A percentile compares a stretch with the other conserved stretches of the same genome.
phyloP scores from a whole-genome alignment of 2,113 vertebrate genomes.

The Capreolus pygargus region DNA sequence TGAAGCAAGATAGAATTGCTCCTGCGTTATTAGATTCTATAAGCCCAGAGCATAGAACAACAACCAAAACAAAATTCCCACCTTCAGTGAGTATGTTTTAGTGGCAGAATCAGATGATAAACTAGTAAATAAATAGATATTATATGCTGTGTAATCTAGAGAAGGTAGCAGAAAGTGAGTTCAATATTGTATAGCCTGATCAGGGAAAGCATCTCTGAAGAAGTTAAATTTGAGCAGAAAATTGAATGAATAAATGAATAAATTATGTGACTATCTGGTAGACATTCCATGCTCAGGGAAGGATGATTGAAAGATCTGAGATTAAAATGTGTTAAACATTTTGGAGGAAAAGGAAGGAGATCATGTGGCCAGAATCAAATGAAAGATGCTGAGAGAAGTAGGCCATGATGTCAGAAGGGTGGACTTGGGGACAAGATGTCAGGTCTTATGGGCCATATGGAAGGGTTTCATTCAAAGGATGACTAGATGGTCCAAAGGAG shows the following conservation, averaged over 20 bases:
- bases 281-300: not conserved
- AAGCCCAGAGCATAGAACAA: not conserved
- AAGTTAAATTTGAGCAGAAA: not conserved
- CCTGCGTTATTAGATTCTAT: not conserved
- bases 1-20: not conserved
- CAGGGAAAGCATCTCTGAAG: not conserved
- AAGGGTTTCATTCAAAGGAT: not conserved
- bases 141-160: not conserved
- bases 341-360: not conserved
- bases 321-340: not conserved
- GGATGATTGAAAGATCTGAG: not conserved
- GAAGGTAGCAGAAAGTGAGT: not conserved
- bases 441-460: not conserved
- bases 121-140: not conserved
- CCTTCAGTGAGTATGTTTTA: not conserved
- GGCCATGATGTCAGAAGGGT: not conserved
- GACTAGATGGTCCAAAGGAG: not conserved
- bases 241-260: not conserved
- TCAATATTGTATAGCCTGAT: not conserved
- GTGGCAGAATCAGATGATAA: not conserved
- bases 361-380: not conserved
- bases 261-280: not conserved
- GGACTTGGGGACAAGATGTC: not conserved
- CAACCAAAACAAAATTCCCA: not conserved
- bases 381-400: not conserved